Percentiles rank a stretch among this genome's conserved stretches.
Conservation (phyloP, 2,113 vertebrate genomes). For the Craseonycteris thonglongyai region DNA sequence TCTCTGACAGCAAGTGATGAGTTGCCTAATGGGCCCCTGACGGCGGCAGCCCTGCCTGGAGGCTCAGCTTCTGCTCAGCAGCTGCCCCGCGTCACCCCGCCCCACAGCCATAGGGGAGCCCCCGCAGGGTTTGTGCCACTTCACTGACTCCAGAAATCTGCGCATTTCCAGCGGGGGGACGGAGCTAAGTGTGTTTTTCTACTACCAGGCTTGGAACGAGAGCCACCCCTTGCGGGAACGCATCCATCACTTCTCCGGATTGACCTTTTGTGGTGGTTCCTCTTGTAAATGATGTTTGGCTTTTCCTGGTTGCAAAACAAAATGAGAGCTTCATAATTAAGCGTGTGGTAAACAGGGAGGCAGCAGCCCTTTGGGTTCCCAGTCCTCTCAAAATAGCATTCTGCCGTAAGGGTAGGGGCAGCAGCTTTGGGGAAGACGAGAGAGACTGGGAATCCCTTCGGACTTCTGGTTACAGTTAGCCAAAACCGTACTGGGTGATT, state of each 20-base stretch:
- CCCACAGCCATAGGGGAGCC: conserved; percentile 58
- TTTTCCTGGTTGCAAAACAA: conserved; percentile 46
- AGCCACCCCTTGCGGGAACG: conserved; percentile 53
- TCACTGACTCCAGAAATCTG: conserved; percentile 65
- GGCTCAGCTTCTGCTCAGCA: conserved; percentile 33
- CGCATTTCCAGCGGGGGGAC: conserved; percentile 39
- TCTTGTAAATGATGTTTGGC: conserved; percentile 62
- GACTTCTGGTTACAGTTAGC: neutral
- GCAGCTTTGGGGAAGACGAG: neutral
- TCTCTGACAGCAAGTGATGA: conserved; percentile 66
- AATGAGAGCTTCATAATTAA: conserved; percentile 58
- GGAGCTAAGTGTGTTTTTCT: conserved; percentile 72
- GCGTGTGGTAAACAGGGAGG: neutral
- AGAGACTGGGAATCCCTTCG: neutral
- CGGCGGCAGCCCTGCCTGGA: conserved; percentile 53
- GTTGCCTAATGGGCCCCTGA: conserved; percentile 59
- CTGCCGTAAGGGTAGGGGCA: neutral
- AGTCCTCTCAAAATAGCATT: neutral
- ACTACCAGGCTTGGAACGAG: conserved; percentile 33
- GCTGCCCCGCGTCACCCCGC: conserved; percentile 59
- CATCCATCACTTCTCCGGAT: conserved; percentile 63
- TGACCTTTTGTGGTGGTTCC: conserved; percentile 62
- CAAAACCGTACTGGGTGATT: neutral
- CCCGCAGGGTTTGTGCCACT: conserved; percentile 47
- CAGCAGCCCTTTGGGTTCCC: neutral